These are phyloP conservation scores for Latrodectus geometricus DNA, from an alignment of 1,140 invertebrate genomes.

Conservation along the genomic window DNA sequence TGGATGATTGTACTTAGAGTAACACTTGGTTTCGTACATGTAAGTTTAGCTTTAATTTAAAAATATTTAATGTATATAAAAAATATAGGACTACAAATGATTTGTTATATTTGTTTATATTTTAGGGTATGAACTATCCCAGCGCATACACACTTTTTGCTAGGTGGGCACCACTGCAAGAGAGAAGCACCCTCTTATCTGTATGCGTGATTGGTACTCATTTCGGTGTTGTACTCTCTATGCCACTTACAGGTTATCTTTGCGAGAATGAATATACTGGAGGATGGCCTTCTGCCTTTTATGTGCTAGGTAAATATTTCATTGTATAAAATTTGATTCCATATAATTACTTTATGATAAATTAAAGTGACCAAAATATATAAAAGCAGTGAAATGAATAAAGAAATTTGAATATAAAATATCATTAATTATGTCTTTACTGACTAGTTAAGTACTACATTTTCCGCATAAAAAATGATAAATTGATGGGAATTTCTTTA, in stretches of 20 bases:
- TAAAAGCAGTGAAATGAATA: no score
- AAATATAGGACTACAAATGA: background rate
- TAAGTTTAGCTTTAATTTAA: slow-evolving; percentile 5
- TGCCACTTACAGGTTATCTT: slow-evolving; percentile 71
- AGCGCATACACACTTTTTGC: slow-evolving; percentile 68
- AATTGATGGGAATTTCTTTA: no score
- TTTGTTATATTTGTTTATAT: background rate
- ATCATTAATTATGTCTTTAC: no score
- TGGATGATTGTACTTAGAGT: slow-evolving; percentile 10
- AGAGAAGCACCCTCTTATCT: slow-evolving; percentile 60
- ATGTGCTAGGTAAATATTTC: slow-evolving; percentile 66
- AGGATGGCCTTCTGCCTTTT: slow-evolving; percentile 73
- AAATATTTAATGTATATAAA: background rate
- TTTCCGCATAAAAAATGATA: no score
- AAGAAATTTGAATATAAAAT: no score
- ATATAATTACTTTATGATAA: no score
- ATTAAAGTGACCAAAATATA: no score
- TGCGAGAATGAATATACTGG: slow-evolving; percentile 65
- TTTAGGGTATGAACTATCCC: slow-evolving; percentile 67
- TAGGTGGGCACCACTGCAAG: slow-evolving; percentile 65
- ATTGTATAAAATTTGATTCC: no score
- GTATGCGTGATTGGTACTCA: slow-evolving; percentile 66
- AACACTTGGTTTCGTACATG: slow-evolving; percentile 12
- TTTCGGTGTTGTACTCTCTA: slow-evolving; percentile 71
- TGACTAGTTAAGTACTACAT: no score